Evolutionary conservation across 2,113 vertebrate genomes (phyloP), one percentile per base, ranked within the genome.

Genomic region (Tringa solitaria): DNA sequence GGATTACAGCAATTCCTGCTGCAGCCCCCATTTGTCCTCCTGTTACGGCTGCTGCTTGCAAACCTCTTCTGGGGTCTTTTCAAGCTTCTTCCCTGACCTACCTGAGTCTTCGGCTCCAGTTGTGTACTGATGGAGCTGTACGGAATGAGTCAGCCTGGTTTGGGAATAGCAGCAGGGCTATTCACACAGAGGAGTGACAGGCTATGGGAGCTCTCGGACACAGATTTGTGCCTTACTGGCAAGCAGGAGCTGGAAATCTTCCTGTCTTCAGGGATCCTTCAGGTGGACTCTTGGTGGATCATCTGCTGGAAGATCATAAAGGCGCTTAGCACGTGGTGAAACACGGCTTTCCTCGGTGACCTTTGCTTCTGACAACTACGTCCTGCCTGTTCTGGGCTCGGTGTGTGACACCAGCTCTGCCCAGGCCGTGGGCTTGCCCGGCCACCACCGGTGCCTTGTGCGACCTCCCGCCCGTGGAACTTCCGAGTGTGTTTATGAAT

Each of bases 381-480:
- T 24, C 61, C 46, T n/a, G 60, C 43, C 77, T 17, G 0, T 8
- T 64, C 0, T 9, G 54, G 74, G 56, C 73, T 84, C 2, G 0
- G 1, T 46, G 5, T 4, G 3, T 10, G 14, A 57, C 8, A 3
- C 18, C 68, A 54, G 79, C 74, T 37, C 75, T 27, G 61, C 59
- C 13, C 75, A 65, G 0, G 32, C 54, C 7, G 54, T 3, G 48
- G 61, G 24, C 4, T 3, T 32, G 53, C n/a, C 92, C 37, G 8
- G 63, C 45, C 74, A 50, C 83, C 51, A 70, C 22, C 21, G 3
- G 11, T 24, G 83, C 43, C 51, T 76, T 84, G 33, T 30, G 33
- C 89, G 67, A 37, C 10, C 92, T 51, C 69, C 18, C 69, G 70
- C 57, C 35, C 41, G 54, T 0, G 0, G 56, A 89, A 54, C 79